Evolutionary conservation across 2,113 vertebrate species (phyloP), one percentile per base, ranked within the genome.

Genomic region (Melanerpes aurifrons): DNA sequence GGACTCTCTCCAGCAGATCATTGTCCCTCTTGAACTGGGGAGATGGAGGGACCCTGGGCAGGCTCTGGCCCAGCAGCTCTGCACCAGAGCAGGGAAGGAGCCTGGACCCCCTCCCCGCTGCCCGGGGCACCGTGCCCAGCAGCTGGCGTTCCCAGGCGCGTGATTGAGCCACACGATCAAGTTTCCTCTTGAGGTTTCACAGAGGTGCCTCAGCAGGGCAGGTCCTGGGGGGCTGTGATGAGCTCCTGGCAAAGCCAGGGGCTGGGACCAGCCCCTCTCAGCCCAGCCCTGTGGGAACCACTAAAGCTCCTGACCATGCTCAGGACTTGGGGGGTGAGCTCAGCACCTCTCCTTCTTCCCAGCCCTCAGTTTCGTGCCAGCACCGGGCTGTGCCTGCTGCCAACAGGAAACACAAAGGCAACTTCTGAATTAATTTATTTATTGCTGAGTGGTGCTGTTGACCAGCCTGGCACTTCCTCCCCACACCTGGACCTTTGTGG

Each of bases 301-400:
- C 43, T 24, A 3, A 16, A 2, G 12, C 29, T 35, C 26, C 47
- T 47, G 10, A 0, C 0, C n/a, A n/a, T 12, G 6, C 63, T 31
- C 68, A 0, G 0, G 0, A 0, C 0, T 0, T 4, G 1, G 4
- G 28, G 28, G 17, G 37, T 0, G 4, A 25, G 47, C 4, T 3
- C 40, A 29, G 29, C 12, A 1, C 18, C 9, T 45, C 85, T 53
- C 8, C 11, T 37, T 25, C 24, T 17, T 4, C 4, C 8, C 2
- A 31, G 56, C 50, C 12, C 3, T 19, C 82, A 43, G 29, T 24
- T 8, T 47, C 47, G 10, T 29, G 37, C 31, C 24, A 40, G 43
- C 1, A 3, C 81, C 4, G 31, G 32, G 4, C 67, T 18, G 37
- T 15, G 4, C 45, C 66, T 0, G 1, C 72, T 83, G 82, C 69